Base-by-base conservation (phyloP, 2,797 vertebrate species). In the Cygnus olor region DNA sequence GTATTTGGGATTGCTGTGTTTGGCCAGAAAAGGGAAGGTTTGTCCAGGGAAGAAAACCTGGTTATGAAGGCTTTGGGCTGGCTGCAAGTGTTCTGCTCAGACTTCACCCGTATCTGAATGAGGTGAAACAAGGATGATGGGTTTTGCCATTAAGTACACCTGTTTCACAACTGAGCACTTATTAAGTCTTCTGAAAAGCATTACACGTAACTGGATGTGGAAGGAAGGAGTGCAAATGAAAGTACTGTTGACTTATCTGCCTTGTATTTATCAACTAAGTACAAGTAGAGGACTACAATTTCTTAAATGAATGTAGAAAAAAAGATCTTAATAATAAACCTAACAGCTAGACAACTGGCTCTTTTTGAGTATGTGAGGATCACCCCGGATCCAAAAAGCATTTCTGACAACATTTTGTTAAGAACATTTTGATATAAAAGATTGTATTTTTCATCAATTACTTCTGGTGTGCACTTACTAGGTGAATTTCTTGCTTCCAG, bases 21-120 rank as follows among this genome's bases (percentile, higher is more conserved):
- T 85, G 24, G 58, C 15, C 58, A 76, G 66, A 49, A 49, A 49
- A 49, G 24, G 24, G 24, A 49, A 49, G 49, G 3, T 87, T 87
- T 85, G 21, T 58, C 17, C 58, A 76, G 66, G 15, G 34, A 80
- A 69, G 18, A 27, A 70, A 79, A 56, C 19, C 10, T 38, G 42
- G 16, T 2, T 11, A 27, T 72, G 12, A 2, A 44, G 18, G n/a
- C 36, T n/a, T 49, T 32, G 9, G 4, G 2, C 14, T 5, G 5
- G 5, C 36, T 71, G 44, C 14, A 69, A 17, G 47, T 49, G 3
- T 66, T 66, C 81, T 74, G 7, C 5, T 84, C 30, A 57, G 30
- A 49, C 4, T 58, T 80, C 9, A 13, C 6, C 34, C 25, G 14
- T 30, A 0, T 5, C 11, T 63, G 47, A 80, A 63, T 32, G 19